A percentile compares a stretch with the other conserved stretches of the same genome.
Evolutionary conservation across 2,888 invertebrate genomes (phyloP).

Genomic region (Blastobasis lacticolella): DNA sequence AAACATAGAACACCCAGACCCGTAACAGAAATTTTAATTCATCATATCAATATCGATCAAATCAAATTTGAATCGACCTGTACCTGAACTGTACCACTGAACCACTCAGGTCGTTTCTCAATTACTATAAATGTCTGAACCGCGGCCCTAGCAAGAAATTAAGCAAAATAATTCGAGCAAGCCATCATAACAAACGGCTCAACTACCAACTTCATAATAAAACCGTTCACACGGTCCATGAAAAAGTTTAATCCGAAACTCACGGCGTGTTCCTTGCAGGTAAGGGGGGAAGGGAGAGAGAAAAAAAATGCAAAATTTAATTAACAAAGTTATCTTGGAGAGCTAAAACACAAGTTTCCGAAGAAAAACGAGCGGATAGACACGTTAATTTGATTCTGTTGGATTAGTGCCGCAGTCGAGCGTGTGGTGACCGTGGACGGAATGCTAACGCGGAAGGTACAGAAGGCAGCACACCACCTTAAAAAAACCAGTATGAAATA

Average conservation of each 20-base stretch:
- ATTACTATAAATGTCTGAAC: no score
- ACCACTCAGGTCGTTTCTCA: no score
- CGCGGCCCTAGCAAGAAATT: no score
- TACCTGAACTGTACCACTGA: no score
- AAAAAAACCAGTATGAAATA: no score
- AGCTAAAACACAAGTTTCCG: conserved; percentile 67
- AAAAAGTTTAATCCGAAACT: conserved; percentile 39
- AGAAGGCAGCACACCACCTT: no score
- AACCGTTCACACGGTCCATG: conserved; percentile 31
- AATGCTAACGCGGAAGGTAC: conserved; percentile 27
- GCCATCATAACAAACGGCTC: not conserved
- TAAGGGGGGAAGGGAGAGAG: conserved; percentile 5
- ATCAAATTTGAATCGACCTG: no score
- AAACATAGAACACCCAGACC: no score
- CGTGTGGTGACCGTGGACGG: conserved; percentile 50
- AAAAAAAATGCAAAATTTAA: conserved; percentile 67
- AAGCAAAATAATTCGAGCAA: not conserved
- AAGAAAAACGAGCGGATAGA: conserved; percentile 67
- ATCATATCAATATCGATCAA: no score
- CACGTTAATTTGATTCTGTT: conserved; percentile 67
- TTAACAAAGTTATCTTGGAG: conserved; percentile 63
- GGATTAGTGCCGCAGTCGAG: conserved; percentile 56
- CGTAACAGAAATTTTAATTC: no score
- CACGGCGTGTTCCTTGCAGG: no score
- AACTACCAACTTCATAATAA: not conserved